A percentile compares a stretch with the other conserved stretches of the same genome.
Conservation (phyloP, 2,113 vertebrate genomes). For the Cheirogaleus medius region DNA sequence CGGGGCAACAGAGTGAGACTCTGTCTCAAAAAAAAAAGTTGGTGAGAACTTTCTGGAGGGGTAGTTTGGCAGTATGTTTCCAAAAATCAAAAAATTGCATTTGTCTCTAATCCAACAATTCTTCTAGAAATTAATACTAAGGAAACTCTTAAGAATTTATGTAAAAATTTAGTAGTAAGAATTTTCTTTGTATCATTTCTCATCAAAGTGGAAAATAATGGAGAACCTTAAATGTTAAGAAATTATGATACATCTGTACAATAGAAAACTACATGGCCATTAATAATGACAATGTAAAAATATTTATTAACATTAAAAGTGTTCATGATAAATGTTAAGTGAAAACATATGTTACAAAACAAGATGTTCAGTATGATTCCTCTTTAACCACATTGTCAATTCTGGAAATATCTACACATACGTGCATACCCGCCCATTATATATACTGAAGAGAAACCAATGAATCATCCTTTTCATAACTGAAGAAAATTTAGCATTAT, state of each 20-base stretch:
- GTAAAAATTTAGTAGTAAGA: not conserved
- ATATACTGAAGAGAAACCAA: not conserved
- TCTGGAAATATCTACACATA: not conserved
- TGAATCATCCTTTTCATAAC: slow-evolving; percentile 3
- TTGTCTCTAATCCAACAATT: slow-evolving; percentile 7
- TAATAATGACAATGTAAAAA: not conserved
- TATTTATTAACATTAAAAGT: not conserved
- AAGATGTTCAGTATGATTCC: not conserved
- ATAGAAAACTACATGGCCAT: not conserved
- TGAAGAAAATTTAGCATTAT: slow-evolving; percentile 26
- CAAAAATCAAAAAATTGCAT: not conserved
- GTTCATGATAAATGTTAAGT: not conserved
- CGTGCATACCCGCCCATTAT: not conserved
- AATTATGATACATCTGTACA: not conserved
- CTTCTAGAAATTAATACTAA: slow-evolving; percentile 20
- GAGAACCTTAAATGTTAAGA: not conserved
- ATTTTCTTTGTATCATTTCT: slow-evolving; percentile 34
- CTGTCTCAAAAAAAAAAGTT: too few species aligned
- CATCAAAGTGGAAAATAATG: slow-evolving; percentile 29
- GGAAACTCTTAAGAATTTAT: slow-evolving; percentile 7
- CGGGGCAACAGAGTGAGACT: too few species aligned
- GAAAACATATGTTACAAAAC: not conserved
- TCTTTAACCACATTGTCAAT: not conserved
- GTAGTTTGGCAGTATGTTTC: not conserved
- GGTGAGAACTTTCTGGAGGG: not conserved